phyloP scores from a whole-genome alignment of 2,797 vertebrate genomes.

The Simalia tracyae region DNA sequence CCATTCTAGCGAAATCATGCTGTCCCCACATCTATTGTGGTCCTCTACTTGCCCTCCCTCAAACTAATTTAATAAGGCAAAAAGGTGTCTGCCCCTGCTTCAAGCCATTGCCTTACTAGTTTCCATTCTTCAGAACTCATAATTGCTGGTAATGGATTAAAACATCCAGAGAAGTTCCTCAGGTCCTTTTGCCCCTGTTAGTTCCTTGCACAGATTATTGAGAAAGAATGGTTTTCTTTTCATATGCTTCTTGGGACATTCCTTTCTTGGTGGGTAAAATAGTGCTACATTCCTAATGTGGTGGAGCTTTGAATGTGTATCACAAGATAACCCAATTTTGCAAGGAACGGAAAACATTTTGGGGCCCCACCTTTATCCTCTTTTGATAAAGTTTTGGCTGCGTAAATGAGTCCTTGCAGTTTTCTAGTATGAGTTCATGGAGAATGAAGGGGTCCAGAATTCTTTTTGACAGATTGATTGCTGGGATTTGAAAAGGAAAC shows the following conservation, averaged over 20 bases:
- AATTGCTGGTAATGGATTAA: not conserved
- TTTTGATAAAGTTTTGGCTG: conserved; percentile 74
- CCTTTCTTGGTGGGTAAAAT: conserved; percentile 60
- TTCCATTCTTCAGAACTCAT: not conserved
- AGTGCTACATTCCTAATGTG: conserved; percentile 31
- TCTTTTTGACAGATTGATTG: not conserved
- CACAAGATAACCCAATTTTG: conserved; percentile 71
- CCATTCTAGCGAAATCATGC: too few relatives aligned
- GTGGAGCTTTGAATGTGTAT: conserved; percentile 56
- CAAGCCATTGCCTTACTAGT: not conserved
- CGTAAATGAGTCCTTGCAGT: conserved; percentile 54
- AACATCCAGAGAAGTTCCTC: not conserved
- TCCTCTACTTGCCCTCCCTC: not conserved
- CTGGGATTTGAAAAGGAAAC: conserved; percentile 6
- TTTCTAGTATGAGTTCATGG: not conserved
- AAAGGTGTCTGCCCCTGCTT: not conserved
- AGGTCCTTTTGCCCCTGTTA: not conserved
- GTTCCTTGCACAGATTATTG: not conserved
- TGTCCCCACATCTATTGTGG: too few relatives aligned
- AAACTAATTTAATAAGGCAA: not conserved
- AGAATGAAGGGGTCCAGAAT: conserved; percentile 44
- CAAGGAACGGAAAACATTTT: conserved; percentile 70
- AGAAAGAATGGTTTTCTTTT: not conserved
- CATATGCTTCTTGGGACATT: conserved; percentile 29
- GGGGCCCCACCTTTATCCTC: conserved; percentile 76